Evolutionary conservation across 2,113 vertebrate genomes (phyloP).

Genomic region (Phyllopteryx taeniolatus): DNA sequence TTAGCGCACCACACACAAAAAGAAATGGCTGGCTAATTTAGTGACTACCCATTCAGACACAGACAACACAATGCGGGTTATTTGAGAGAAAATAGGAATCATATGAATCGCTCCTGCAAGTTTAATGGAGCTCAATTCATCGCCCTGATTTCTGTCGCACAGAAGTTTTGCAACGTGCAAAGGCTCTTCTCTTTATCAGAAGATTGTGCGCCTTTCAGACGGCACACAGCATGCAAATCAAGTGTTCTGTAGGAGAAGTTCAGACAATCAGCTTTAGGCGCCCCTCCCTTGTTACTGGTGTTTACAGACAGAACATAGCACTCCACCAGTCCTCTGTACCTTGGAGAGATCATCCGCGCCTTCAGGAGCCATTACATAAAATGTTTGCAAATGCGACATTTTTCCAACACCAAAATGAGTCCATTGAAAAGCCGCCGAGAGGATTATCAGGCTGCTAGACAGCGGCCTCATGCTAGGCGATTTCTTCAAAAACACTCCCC

Average conservation of each 20-base stretch:
- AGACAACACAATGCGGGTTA: slow-evolving; percentile 8
- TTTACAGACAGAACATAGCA: slow-evolving; percentile 37
- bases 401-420: slow-evolving; percentile 23
- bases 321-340: slow-evolving; percentile 24
- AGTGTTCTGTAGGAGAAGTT: slow-evolving; percentile 12
- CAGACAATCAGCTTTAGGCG: slow-evolving; percentile 8
- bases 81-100: slow-evolving; percentile 10
- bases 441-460: slow-evolving; percentile 33
- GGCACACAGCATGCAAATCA: slow-evolving; percentile 27
- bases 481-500: slow-evolving; percentile 13
- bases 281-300: slow-evolving; percentile 32
- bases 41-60: slow-evolving; percentile 5
- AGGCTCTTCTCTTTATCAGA: slow-evolving; percentile 36
- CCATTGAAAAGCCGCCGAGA: slow-evolving; percentile 27
- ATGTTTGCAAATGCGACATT: slow-evolving; percentile 38
- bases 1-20: slow-evolving; percentile 15
- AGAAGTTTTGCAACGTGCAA: slow-evolving; percentile 8
- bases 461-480: slow-evolving; percentile 4
- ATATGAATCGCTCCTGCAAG: slow-evolving; percentile 18
- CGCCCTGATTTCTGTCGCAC: slow-evolving; percentile 12
- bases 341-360: slow-evolving; percentile 21
- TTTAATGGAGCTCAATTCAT: slow-evolving; percentile 45
- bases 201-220: slow-evolving; percentile 32
- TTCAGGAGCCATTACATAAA: slow-evolving; percentile 22
- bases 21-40: slow-evolving; percentile 7